These are phyloP conservation scores for Branchellion lobata DNA, from an alignment of 2,888 invertebrate species.

Conservation along the genomic window DNA sequence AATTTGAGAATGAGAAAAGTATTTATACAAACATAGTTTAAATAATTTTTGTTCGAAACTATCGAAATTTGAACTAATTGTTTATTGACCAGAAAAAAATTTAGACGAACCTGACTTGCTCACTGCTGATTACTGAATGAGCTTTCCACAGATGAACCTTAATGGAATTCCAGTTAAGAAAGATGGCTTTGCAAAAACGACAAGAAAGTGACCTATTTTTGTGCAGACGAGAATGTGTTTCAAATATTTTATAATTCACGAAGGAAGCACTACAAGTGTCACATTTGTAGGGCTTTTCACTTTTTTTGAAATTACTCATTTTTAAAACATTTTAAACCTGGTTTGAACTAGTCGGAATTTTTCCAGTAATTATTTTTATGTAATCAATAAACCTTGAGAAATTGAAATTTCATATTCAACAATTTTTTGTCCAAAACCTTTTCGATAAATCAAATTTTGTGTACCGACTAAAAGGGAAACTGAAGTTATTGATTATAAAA, in stretches of 20 bases:
- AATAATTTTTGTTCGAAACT: no score
- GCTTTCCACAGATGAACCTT: conserved; percentile 44
- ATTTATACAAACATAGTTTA: no score
- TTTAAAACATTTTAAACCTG: neutral
- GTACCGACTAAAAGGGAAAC: no score
- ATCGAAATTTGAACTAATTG: no score
- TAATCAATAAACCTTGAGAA: no score
- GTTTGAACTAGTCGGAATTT: no score
- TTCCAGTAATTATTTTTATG: no score
- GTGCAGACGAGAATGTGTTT: conserved; percentile 33
- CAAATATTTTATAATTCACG: neutral
- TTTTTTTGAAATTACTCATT: neutral
- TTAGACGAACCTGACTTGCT: conserved; percentile 16
- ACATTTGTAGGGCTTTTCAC: conserved; percentile 24
- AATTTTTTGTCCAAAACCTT: no score
- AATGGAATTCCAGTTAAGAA: conserved; percentile 29
- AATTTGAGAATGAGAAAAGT: neutral
- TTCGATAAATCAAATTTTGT: no score
- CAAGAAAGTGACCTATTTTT: conserved; percentile 17
- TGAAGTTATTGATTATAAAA: no score
- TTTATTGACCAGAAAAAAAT: no score
- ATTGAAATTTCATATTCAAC: no score
- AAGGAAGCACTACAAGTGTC: conserved; percentile 23
- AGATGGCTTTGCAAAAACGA: conserved; percentile 34
- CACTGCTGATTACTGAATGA: conserved; percentile 24